Percentiles rank a stretch among this genome's conserved stretches.
Evolutionary conservation across 1,140 invertebrate species (phyloP).

Genomic region (Cheumatopsyche charites): DNA sequence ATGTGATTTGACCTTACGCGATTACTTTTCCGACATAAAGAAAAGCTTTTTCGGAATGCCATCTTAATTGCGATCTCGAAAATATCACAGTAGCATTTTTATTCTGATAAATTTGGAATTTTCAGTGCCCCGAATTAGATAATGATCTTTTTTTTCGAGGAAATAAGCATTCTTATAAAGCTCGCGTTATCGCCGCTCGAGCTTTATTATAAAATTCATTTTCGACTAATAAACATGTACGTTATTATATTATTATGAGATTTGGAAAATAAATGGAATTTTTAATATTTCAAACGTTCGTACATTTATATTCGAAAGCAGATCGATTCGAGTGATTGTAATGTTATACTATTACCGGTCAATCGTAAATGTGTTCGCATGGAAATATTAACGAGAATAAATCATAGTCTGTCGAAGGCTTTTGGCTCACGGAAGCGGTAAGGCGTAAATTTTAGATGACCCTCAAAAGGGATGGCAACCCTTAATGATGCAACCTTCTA

Average conservation of each 20-base stretch:
- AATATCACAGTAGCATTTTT: conserved; percentile 7
- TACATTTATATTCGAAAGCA: too few species aligned
- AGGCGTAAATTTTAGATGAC: conserved; percentile 32
- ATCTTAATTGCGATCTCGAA: conserved; percentile 15
- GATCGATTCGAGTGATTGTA: too few species aligned
- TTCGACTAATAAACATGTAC: too few species aligned
- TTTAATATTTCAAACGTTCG: too few species aligned
- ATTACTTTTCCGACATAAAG: too few species aligned
- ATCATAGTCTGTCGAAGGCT: conserved; percentile 28
- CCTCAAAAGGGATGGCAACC: conserved; percentile 31
- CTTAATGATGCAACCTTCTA: conserved; percentile 29
- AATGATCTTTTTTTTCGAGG: conserved; percentile 14
- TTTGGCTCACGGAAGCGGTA: conserved; percentile 29
- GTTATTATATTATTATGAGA: too few species aligned
- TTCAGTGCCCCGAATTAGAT: conserved; percentile 32
- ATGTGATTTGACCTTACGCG: too few species aligned
- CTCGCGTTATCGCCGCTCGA: too few species aligned
- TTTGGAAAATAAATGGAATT: too few species aligned
- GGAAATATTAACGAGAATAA: conserved; percentile 33
- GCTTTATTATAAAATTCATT: too few species aligned
- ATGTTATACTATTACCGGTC: not conserved
- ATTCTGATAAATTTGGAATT: conserved; percentile 10
- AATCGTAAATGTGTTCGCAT: conserved; percentile 24
- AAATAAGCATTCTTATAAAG: too few species aligned
- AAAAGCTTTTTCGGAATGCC: not conserved